These are phyloP conservation scores for Atta colombica DNA, from an alignment of 1,140 invertebrate genomes.

Conservation along the genomic window DNA sequence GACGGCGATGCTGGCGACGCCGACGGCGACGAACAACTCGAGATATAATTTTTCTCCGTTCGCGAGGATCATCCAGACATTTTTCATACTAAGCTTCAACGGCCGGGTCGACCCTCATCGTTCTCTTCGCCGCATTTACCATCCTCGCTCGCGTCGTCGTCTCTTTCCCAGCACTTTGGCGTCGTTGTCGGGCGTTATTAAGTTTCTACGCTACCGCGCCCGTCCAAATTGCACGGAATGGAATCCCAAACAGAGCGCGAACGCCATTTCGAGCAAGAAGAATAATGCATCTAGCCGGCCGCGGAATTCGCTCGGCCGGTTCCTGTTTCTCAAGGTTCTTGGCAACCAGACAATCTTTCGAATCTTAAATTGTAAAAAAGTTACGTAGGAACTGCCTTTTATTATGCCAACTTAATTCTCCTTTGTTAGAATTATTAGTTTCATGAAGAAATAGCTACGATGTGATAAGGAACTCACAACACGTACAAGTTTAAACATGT, in stretches of 20 bases:
- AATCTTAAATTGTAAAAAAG: slow-evolving; percentile 13
- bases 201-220: slow-evolving; percentile 66
- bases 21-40: slow-evolving; percentile 59
- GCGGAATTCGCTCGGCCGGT: slow-evolving; percentile 53
- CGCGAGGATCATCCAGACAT: slow-evolving; percentile 79
- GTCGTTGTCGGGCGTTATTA: slow-evolving; percentile 74
- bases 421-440: background rate
- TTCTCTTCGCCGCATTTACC: slow-evolving; percentile 59
- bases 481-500: background rate
- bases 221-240: slow-evolving; percentile 74
- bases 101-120: slow-evolving; percentile 57
- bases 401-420: background rate
- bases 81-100: slow-evolving; percentile 81
- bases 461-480: too few relatives aligned
- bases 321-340: slow-evolving; percentile 6
- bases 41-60: slow-evolving; percentile 80
- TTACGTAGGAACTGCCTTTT: background rate
- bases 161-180: slow-evolving; percentile 60
- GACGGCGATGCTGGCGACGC: slow-evolving; percentile 34
- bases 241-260: slow-evolving; percentile 74
- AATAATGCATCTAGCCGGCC: slow-evolving; percentile 69
- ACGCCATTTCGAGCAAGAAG: slow-evolving; percentile 58
- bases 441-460: slow-evolving; percentile 6
- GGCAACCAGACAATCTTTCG: background rate
- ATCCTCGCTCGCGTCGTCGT: slow-evolving; percentile 59